phyloP scores from a whole-genome alignment of 2,888 invertebrate species.

The Diloba caeruleocephala region DNA sequence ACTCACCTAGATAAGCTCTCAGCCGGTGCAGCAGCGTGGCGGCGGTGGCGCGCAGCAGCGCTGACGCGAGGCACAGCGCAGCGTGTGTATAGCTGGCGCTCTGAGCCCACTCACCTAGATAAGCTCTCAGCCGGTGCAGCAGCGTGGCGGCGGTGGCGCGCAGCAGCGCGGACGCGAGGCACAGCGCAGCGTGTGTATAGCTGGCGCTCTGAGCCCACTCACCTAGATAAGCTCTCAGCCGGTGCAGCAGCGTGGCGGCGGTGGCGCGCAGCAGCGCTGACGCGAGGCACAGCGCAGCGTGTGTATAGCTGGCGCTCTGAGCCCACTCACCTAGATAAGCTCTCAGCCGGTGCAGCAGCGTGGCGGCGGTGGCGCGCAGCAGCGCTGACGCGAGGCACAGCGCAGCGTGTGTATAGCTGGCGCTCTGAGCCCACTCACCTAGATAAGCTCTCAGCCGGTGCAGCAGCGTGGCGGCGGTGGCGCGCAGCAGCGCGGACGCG shows the following conservation, averaged over 20 bases:
- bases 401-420: background rate
- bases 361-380: background rate
- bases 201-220: too few species aligned
- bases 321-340: slow-evolving; percentile 16
- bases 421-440: background rate
- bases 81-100: too few species aligned
- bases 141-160: too few species aligned
- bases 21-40: slow-evolving; percentile 62
- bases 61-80: slow-evolving; percentile 79
- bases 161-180: background rate
- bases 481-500: background rate
- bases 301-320: too few species aligned
- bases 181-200: background rate
- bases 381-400: background rate
- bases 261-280: background rate
- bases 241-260: background rate
- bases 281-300: background rate
- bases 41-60: slow-evolving; percentile 93
- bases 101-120: slow-evolving; percentile 20
- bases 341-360: background rate
- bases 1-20: slow-evolving; percentile 24
- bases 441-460: background rate
- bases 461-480: background rate
- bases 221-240: background rate
- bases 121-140: background rate